These are phyloP conservation scores for Sternarchorhynchus goeldii DNA, from an alignment of 2,797 vertebrate species.

Conservation along the genomic window DNA sequence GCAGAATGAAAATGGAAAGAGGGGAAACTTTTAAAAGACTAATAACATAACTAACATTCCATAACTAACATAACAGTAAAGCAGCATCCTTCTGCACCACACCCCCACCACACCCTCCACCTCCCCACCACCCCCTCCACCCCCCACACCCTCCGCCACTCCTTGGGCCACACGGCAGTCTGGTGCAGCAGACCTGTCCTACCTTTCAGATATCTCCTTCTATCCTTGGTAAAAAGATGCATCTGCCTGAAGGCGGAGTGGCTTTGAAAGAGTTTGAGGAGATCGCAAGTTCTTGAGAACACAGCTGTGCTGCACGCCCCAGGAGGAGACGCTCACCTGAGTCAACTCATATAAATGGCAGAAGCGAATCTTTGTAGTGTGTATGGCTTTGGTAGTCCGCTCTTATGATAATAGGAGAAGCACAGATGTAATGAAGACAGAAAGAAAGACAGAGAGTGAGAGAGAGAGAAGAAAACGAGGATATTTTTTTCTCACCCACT, in stretches of 20 bases:
- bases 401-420: slow-evolving; percentile 43
- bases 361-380: slow-evolving; percentile 22
- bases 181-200: slow-evolving; percentile 14
- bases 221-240: slow-evolving; percentile 58
- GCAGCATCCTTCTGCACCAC: not conserved
- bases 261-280: slow-evolving; percentile 3
- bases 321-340: not conserved
- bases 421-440: slow-evolving; percentile 43
- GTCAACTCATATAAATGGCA: slow-evolving; percentile 17
- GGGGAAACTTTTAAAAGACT: not conserved
- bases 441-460: not conserved
- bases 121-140: no score
- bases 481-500: slow-evolving; percentile 46
- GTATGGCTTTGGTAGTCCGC: slow-evolving; percentile 1
- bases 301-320: not conserved
- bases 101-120: no score
- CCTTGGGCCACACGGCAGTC: not conserved
- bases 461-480: slow-evolving; percentile 12
- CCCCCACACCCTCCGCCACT: no score
- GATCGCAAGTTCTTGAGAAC: not conserved
- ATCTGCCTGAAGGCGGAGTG: slow-evolving; percentile 29
- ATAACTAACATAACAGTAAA: slow-evolving; percentile 22
- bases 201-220: slow-evolving; percentile 55
- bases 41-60: no score
- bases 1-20: not conserved